A percentile compares a stretch with the other conserved stretches of the same genome.
Evolutionary conservation across 2,113 vertebrate genomes (phyloP).

Genomic region (Quiscalus mexicanus): DNA sequence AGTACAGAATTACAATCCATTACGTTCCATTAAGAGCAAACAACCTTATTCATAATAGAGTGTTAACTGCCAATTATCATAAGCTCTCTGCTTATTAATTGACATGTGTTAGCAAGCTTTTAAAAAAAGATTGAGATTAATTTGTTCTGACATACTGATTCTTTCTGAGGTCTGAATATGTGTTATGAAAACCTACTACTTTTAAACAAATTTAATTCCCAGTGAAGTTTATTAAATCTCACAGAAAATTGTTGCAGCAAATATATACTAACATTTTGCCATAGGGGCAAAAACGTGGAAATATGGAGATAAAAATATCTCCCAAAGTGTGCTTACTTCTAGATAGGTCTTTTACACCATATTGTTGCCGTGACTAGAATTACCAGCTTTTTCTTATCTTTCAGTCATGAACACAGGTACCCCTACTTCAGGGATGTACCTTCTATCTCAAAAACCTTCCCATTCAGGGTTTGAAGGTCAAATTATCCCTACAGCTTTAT

Average conservation of each 20-base stretch:
- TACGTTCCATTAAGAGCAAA: not conserved
- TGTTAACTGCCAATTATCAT: conserved; percentile 23
- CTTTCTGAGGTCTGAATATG: not conserved
- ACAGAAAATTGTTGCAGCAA: not conserved
- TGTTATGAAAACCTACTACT: not conserved
- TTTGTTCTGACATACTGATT: not conserved
- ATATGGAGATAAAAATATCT: not conserved
- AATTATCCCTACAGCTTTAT: not conserved
- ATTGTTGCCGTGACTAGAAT: not conserved
- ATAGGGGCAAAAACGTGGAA: not conserved
- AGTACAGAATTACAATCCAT: not conserved
- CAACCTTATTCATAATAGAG: not conserved
- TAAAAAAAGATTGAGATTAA: not conserved
- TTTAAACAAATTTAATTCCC: not conserved
- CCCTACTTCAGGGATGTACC: not conserved
- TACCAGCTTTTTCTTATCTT: not conserved
- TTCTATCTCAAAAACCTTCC: not conserved
- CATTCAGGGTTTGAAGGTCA: not conserved
- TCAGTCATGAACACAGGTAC: not conserved
- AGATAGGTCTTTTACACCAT: not conserved
- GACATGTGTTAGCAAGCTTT: not conserved
- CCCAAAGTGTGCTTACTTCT: not conserved
- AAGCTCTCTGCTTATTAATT: conserved; percentile 25
- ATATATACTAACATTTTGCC: not conserved
- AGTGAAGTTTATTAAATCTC: not conserved